These are phyloP conservation scores for Crocuta crocuta DNA, from an alignment of 2,113 vertebrate genomes.

Conservation along the genomic window DNA sequence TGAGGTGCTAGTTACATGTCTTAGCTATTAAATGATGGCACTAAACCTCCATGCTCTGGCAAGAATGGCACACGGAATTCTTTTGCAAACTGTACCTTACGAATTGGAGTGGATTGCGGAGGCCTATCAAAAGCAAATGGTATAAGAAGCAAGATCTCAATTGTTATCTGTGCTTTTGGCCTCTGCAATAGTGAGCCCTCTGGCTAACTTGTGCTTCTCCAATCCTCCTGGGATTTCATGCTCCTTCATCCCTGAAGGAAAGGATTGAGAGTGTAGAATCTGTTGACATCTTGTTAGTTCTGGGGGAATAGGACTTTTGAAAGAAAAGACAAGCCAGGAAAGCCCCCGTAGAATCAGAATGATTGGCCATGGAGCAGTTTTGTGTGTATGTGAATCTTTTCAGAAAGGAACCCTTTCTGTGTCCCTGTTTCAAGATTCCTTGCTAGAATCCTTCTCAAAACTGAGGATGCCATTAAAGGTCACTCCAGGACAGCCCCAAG, in stretches of 20 bases:
- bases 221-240: neutral
- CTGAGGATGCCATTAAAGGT: neutral
- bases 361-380: neutral
- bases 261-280: neutral
- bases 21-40: neutral
- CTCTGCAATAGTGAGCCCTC: neutral
- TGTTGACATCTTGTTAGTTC: conserved; percentile 61
- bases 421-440: neutral
- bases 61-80: neutral
- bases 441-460: neutral
- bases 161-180: neutral
- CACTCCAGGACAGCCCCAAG: neutral
- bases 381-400: neutral
- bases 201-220: conserved; percentile 6
- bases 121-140: neutral
- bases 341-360: neutral
- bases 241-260: neutral
- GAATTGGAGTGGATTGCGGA: neutral
- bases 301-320: neutral
- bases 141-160: neutral
- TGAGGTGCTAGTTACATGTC: neutral
- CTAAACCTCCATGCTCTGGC: neutral
- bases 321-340: conserved; percentile 13
- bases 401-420: neutral
- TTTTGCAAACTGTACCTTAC: neutral